Evolutionary conservation across 1,140 invertebrate species (phyloP), one percentile per base, ranked within the genome.

Genomic region (Stegodyphus dumicola): DNA sequence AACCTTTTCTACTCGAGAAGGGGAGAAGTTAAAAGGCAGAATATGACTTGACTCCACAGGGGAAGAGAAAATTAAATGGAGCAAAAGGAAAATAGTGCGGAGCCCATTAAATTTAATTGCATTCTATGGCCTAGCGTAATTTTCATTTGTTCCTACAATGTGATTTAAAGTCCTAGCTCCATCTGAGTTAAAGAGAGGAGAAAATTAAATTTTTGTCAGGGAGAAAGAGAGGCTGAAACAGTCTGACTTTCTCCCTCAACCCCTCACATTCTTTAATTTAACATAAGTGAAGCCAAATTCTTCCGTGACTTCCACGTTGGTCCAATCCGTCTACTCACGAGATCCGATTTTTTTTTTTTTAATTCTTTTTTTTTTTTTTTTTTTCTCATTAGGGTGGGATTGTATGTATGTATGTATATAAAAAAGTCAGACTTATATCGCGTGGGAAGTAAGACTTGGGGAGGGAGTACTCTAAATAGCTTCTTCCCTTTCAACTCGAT

Each of bases 201-300:
- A 65, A 85, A 85, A 85, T 85, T 85, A 76, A 85, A 85, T 85
- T 85, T 85, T 85, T 85, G 81, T 85, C 81, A 76, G 81, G 80
- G 53, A 75, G 70, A 74, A 51, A 48, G 15, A 15, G 6, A 33
- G 52, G 64, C 17, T 79, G 17, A 52, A 65, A 65, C 48, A 69
- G 65, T 51, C 56, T 81, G 81, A 85, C 73, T 76, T 85, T 33
- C 17, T 70, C 17, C 7, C 53, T 77, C 18, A 7, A 48, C 11
- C 53, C 56, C 67, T 69, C 53, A 54, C 70, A 15, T 48, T 53
- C 79, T 70, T 85, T 85, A 85, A 83, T 85, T 85, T 85, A 85
- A 77, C 51, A 53, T 18, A 33, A 67, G 48, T 33, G 15, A 49
- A 18, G 13, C 33, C 33, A 33, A 33, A 33, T 33, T 33, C 33